phyloP scores from a whole-genome alignment of 2,797 vertebrate genomes.

The Erethizon dorsatum region DNA sequence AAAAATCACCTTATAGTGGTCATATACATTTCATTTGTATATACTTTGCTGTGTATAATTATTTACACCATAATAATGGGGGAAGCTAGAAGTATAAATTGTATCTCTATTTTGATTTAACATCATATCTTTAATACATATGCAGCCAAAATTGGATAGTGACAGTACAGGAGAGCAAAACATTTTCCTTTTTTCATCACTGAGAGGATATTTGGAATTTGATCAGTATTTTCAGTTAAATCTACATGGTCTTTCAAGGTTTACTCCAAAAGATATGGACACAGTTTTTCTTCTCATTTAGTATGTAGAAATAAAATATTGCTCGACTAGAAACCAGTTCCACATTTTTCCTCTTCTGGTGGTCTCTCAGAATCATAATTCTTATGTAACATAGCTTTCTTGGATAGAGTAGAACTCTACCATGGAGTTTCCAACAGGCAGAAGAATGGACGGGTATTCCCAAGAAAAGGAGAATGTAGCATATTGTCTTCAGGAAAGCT shows the following conservation, averaged over 20 bases:
- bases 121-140: neutral
- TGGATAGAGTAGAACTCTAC: neutral
- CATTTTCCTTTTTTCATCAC: neutral
- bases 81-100: neutral
- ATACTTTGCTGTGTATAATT: neutral
- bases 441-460: neutral
- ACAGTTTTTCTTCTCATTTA: neutral
- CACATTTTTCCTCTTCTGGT: neutral
- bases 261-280: neutral
- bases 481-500: neutral
- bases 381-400: neutral
- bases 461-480: neutral
- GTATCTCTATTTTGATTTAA: neutral
- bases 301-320: neutral
- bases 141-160: neutral
- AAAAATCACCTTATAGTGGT: neutral
- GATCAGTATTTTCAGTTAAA: neutral
- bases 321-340: neutral
- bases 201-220: constrained; percentile 2
- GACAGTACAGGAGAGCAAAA: neutral
- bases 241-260: neutral
- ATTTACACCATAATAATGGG: neutral
- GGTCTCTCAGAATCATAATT: neutral
- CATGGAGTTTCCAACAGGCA: neutral
- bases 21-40: neutral